Percentiles rank a stretch among this genome's conserved stretches.
phyloP scores from a whole-genome alignment of 2,113 vertebrate genomes.

The Catharus fuscescens region DNA sequence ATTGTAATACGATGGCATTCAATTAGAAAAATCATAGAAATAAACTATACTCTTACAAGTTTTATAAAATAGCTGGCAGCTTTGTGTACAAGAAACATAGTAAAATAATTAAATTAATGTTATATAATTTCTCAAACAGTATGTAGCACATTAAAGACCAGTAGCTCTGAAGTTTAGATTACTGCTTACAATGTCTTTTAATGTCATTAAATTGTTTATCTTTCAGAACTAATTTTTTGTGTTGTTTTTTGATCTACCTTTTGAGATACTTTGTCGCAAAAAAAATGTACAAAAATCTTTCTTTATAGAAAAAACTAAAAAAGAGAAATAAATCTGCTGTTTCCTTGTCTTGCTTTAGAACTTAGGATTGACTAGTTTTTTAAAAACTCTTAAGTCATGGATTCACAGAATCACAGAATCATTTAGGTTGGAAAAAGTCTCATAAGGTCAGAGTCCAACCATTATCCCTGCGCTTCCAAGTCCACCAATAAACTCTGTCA shows the following conservation, averaged over 20 bases:
- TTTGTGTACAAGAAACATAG: background rate
- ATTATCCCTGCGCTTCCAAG: background rate
- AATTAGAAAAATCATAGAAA: background rate
- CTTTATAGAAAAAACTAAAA: too few species aligned
- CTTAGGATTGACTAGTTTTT: background rate
- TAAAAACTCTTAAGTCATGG: background rate
- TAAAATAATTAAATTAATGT: background rate
- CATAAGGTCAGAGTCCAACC: background rate
- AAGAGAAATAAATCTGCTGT: background rate
- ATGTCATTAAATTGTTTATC: background rate
- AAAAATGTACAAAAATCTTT: fast-evolving
- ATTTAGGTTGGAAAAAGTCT: background rate
- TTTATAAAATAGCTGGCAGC: background rate
- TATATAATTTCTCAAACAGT: background rate
- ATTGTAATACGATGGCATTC: background rate
- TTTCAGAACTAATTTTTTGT: background rate
- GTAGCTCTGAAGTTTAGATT: background rate
- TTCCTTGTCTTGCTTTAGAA: background rate
- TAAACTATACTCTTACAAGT: background rate
- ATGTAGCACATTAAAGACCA: background rate
- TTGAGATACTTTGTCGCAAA: background rate
- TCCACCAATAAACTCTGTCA: background rate
- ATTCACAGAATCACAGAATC: background rate
- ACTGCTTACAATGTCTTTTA: background rate
- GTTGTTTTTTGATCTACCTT: background rate